phyloP scores from a whole-genome alignment of 2,888 invertebrate species.

The Chrysotoxum bicinctum region DNA sequence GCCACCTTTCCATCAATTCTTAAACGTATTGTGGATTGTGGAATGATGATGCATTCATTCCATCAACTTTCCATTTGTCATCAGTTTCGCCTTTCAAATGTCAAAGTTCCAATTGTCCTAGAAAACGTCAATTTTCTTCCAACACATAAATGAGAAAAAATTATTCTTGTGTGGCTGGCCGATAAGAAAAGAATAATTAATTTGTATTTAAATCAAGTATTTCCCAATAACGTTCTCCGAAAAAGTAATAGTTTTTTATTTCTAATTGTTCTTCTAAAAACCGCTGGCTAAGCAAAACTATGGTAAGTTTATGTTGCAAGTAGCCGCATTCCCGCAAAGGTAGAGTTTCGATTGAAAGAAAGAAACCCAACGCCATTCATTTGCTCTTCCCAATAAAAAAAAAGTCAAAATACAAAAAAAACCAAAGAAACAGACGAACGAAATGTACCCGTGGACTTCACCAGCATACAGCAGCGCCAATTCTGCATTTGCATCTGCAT shows the following conservation, averaged over 20 bases:
- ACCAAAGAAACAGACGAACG: slow-evolving; percentile 6
- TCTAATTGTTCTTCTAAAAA: slow-evolving; percentile 38
- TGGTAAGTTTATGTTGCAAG: slow-evolving; percentile 67
- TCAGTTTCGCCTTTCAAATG: slow-evolving; percentile 14
- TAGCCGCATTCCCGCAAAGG: slow-evolving; percentile 53
- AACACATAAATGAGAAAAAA: slow-evolving; percentile 57
- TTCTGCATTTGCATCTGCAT: slow-evolving; percentile 36
- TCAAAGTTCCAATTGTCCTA: slow-evolving; percentile 48
- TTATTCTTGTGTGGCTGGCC: slow-evolving; percentile 43
- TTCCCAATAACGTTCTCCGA: not conserved
- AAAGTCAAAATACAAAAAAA: not conserved
- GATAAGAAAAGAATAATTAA: slow-evolving; percentile 53
- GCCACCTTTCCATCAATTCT: not conserved
- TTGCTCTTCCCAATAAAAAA: slow-evolving; percentile 23
- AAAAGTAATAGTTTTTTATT: not conserved
- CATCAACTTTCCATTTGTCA: slow-evolving; percentile 50
- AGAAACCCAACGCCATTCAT: slow-evolving; percentile 55
- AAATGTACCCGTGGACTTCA: slow-evolving; percentile 81
- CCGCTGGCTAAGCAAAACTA: slow-evolving; percentile 58
- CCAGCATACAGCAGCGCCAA: slow-evolving; percentile 77
- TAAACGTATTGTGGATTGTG: not conserved
- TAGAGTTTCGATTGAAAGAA: slow-evolving; percentile 16
- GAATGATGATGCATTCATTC: slow-evolving; percentile 2
- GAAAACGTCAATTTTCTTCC: slow-evolving; percentile 59
- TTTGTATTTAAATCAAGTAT: slow-evolving; percentile 24